These are phyloP conservation scores for Tympanoctomys barrerae DNA, from an alignment of 2,797 vertebrate genomes.

Conservation along the genomic window DNA sequence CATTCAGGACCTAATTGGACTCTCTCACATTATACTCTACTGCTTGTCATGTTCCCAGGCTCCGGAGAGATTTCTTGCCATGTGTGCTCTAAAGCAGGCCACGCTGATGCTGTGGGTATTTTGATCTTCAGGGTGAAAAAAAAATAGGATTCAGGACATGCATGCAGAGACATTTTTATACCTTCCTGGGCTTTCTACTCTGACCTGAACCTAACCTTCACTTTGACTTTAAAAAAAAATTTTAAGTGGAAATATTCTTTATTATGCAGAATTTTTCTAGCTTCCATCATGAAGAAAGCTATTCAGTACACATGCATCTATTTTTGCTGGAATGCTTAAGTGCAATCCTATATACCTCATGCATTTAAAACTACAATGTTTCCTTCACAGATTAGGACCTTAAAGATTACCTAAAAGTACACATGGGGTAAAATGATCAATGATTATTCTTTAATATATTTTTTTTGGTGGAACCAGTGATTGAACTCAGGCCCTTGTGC, in stretches of 20 bases:
- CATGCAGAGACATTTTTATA: background rate
- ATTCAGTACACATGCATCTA: background rate
- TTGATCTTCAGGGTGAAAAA: constrained; percentile 47
- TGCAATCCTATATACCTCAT: background rate
- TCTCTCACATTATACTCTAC: constrained; percentile 59
- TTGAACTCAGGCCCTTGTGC: too few species aligned
- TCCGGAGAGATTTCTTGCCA: constrained; percentile 53
- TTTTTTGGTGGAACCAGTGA: too few species aligned
- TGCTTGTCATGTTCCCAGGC: constrained; percentile 60
- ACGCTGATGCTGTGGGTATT: constrained; percentile 45
- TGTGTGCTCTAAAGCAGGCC: constrained; percentile 56
- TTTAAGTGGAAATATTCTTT: background rate
- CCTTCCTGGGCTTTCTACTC: background rate
- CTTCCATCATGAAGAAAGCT: background rate
- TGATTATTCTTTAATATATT: constrained; percentile 19
- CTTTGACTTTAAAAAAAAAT: background rate
- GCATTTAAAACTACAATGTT: background rate
- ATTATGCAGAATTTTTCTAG: background rate
- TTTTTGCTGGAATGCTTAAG: constrained; percentile 27
- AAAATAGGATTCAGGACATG: background rate
- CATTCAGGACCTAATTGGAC: constrained; percentile 70
- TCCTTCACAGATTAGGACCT: background rate
- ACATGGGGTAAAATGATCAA: background rate
- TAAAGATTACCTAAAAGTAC: background rate
- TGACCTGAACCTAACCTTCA: background rate